A percentile compares a stretch with the other conserved stretches of the same genome.
Conservation (phyloP, 2,113 vertebrate species). For the Lipophrys pholis region DNA sequence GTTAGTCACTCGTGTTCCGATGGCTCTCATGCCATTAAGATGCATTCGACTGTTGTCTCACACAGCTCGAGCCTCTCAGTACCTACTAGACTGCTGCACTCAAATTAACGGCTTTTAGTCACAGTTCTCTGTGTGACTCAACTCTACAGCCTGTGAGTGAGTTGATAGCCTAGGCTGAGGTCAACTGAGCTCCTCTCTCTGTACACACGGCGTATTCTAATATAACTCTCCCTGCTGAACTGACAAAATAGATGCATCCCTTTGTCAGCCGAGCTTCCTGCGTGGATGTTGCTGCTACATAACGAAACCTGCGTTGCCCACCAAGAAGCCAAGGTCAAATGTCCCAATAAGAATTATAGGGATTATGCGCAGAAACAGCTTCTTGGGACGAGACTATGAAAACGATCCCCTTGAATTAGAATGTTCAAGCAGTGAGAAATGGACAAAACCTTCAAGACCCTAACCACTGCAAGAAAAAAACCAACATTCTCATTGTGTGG, state of each 20-base stretch:
- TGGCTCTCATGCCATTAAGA: slow-evolving; percentile 21
- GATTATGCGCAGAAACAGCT: not conserved
- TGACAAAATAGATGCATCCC: not conserved
- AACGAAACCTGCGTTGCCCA: not conserved
- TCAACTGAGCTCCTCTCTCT: slow-evolving; percentile 39
- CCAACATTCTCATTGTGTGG: too few species aligned
- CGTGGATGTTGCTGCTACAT: not conserved
- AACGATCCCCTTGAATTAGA: not conserved
- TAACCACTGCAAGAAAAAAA: too few species aligned
- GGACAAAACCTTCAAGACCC: not conserved
- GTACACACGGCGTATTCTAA: slow-evolving; percentile 5
- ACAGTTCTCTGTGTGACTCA: slow-evolving; percentile 68
- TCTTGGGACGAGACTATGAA: not conserved
- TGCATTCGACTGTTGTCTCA: slow-evolving; percentile 23
- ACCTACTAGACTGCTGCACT: slow-evolving; percentile 50
- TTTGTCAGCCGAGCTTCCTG: not conserved
- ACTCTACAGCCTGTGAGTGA: slow-evolving; percentile 42
- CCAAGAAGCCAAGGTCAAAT: not conserved
- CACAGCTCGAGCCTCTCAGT: slow-evolving; percentile 25
- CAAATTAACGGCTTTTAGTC: slow-evolving; percentile 76
- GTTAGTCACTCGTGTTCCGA: slow-evolving; percentile 32
- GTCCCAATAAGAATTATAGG: not conserved
- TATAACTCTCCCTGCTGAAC: slow-evolving; percentile 12
- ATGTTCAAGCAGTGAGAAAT: not conserved
- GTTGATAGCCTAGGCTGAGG: slow-evolving; percentile 47